These are phyloP conservation scores for Octopus bimaculoides DNA, from an alignment of 1,140 invertebrate species.

Conservation along the genomic window DNA sequence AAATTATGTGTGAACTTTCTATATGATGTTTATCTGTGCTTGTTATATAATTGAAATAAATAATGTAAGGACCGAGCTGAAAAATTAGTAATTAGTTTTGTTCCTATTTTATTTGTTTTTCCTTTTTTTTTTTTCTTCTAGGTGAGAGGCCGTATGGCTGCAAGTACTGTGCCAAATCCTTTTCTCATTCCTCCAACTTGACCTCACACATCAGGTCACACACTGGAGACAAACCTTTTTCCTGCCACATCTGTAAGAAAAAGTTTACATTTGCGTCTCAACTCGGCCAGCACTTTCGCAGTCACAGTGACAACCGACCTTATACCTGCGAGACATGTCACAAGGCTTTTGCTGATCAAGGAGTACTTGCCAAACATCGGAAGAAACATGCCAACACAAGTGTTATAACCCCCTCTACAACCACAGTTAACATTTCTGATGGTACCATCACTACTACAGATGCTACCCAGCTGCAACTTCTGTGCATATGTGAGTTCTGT, in stretches of 20 bases:
- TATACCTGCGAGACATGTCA: neutral
- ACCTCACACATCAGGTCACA: constrained; percentile 76
- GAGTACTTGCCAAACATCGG: neutral
- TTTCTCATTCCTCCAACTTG: constrained; percentile 83
- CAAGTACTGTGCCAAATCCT: constrained; percentile 85
- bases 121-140: neutral
- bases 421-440: neutral
- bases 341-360: neutral
- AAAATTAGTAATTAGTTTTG: too few species aligned
- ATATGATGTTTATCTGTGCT: too few species aligned
- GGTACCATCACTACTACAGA: neutral
- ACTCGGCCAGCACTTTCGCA: neutral
- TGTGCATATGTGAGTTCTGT: constrained; percentile 1
- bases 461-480: neutral
- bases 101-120: neutral
- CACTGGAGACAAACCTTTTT: constrained; percentile 75
- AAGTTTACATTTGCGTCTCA: constrained; percentile 2
- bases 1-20: too few species aligned
- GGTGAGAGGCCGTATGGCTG: constrained; percentile 68
- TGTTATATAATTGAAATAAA: too few species aligned
- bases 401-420: neutral
- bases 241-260: constrained; percentile 68
- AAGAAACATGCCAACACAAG: constrained; percentile 1
- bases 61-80: too few species aligned
- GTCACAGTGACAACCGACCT: neutral